Conservation (phyloP, 2,797 vertebrate species). For the Psittacula echo region DNA sequence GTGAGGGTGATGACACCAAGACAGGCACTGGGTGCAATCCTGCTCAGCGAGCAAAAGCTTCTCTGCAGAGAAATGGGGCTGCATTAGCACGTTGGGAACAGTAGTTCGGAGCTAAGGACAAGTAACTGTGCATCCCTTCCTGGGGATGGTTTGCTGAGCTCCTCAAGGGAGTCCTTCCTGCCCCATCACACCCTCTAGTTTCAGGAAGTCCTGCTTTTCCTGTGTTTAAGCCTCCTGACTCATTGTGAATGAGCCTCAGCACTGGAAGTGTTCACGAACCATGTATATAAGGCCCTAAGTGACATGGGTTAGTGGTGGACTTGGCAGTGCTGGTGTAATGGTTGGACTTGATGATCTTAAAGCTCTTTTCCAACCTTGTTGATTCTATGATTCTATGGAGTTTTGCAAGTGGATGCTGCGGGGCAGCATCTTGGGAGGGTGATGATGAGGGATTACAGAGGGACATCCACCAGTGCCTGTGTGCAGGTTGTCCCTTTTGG, state of each 20-base stretch:
- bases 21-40: background rate
- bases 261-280: background rate
- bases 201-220: background rate
- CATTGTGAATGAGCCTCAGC: background rate
- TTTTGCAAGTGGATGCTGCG: accelerated
- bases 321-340: background rate
- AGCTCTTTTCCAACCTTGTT: background rate
- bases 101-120: background rate
- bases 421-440: background rate
- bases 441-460: background rate
- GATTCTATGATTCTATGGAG: background rate
- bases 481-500: background rate
- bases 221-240: background rate
- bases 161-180: background rate
- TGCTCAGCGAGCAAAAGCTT: background rate
- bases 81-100: accelerated
- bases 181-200: background rate
- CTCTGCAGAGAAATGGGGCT: background rate
- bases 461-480: background rate
- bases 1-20: background rate
- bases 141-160: background rate
- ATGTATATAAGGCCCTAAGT: background rate
- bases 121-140: accelerated
- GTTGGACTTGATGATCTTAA: background rate
- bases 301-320: background rate